Evolutionary conservation across 2,888 invertebrate genomes (phyloP).

Genomic region (Oegoconia quadripuncta): DNA sequence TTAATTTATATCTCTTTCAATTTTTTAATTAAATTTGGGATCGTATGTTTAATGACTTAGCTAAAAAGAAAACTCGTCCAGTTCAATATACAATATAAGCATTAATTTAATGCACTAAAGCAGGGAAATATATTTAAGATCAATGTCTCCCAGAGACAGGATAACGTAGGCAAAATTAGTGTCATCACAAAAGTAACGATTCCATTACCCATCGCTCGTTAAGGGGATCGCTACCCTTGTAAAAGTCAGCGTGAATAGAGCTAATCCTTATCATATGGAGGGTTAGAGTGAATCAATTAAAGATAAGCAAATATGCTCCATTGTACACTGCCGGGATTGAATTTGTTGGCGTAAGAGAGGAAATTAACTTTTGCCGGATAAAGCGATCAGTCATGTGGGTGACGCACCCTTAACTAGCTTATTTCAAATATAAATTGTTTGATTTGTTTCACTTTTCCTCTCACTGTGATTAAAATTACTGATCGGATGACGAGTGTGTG

Average conservation of each 20-base stretch:
- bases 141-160: conserved; percentile 20
- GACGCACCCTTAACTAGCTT: conserved; percentile 47
- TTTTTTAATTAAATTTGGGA: too few relatives aligned
- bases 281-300: conserved; percentile 78
- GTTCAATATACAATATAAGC: too few relatives aligned
- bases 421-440: conserved; percentile 45
- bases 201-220: conserved; percentile 57
- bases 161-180: conserved; percentile 20
- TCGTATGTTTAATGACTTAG: too few relatives aligned
- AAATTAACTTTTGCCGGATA: conserved; percentile 71
- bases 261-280: conserved; percentile 73
- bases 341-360: conserved; percentile 71
- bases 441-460: conserved; percentile 35
- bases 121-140: not conserved
- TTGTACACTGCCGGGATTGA: conserved; percentile 58
- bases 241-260: conserved; percentile 77
- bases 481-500: conserved; percentile 10
- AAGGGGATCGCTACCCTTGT: conserved; percentile 70
- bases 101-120: not conserved
- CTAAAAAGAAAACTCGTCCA: too few relatives aligned
- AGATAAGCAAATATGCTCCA: conserved; percentile 76
- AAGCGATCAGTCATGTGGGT: conserved; percentile 61
- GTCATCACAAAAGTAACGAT: conserved; percentile 12
- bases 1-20: too few relatives aligned
- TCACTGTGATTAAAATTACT: conserved; percentile 8